phyloP scores from a whole-genome alignment of 2,113 vertebrate genomes.

The Egretta garzetta region DNA sequence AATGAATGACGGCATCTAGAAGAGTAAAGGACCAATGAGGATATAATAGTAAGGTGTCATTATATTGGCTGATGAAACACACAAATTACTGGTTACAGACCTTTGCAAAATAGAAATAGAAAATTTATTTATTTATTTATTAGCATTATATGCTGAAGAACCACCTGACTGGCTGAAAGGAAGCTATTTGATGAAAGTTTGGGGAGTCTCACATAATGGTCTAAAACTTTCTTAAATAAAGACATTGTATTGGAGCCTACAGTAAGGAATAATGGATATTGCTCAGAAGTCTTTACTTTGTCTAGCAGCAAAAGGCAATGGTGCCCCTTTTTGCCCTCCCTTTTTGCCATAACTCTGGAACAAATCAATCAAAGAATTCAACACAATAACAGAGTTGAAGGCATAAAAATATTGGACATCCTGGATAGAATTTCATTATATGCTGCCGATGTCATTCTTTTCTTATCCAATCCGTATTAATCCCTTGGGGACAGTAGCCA shows the following conservation, averaged over 20 bases:
- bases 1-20: not conserved
- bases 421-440: constrained; percentile 50
- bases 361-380: constrained; percentile 58
- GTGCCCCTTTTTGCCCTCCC: constrained; percentile 56
- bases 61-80: not conserved
- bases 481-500: constrained; percentile 51
- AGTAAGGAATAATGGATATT: constrained; percentile 57
- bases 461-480: constrained; percentile 48
- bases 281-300: constrained; percentile 52
- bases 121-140: constrained; percentile 42
- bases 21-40: not conserved
- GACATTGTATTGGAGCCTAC: constrained; percentile 47
- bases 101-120: not conserved
- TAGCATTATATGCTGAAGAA: not conserved
- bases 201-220: constrained; percentile 30
- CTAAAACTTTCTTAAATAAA: constrained; percentile 57
- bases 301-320: constrained; percentile 46
- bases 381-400: constrained; percentile 59
- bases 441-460: constrained; percentile 47
- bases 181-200: constrained; percentile 42
- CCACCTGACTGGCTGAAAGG: not conserved
- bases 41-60: not conserved
- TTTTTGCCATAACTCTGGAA: constrained; percentile 64
- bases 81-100: not conserved
- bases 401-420: constrained; percentile 45